These are phyloP conservation scores for Pinna nobilis DNA, from an alignment of 1,140 invertebrate genomes.

Conservation along the genomic window DNA sequence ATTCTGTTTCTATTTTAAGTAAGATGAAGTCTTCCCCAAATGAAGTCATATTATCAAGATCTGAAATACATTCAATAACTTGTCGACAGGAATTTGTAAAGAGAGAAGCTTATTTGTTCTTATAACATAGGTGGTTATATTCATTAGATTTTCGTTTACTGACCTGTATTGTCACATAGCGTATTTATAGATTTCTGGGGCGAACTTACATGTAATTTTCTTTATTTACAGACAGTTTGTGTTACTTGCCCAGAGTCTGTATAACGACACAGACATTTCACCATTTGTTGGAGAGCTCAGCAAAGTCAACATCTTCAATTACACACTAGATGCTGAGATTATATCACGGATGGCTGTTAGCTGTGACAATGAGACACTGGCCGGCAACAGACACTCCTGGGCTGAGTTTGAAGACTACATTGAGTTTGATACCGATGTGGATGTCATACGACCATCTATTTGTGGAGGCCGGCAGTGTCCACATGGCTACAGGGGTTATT, in stretches of 20 bases:
- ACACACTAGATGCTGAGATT: slow-evolving; percentile 18
- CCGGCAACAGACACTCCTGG: slow-evolving; percentile 49
- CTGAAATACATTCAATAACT: neutral
- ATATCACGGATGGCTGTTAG: slow-evolving; percentile 41
- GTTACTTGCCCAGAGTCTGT: too few relatives aligned
- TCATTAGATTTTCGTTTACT: too few relatives aligned
- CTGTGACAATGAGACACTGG: slow-evolving; percentile 27
- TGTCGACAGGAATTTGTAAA: neutral
- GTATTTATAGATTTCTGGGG: too few relatives aligned
- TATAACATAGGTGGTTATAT: too few relatives aligned
- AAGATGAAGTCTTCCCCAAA: neutral
- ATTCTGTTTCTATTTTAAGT: neutral
- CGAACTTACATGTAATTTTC: too few relatives aligned
- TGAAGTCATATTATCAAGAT: neutral
- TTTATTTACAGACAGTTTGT: too few relatives aligned
- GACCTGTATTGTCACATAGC: too few relatives aligned
- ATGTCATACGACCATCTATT: slow-evolving; percentile 49
- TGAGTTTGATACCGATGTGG: slow-evolving; percentile 9
- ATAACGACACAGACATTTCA: too few relatives aligned
- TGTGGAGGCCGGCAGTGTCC: slow-evolving; percentile 51
- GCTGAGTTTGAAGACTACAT: slow-evolving; percentile 41
- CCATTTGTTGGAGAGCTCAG: slow-evolving; percentile 54
- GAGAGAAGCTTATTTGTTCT: neutral
- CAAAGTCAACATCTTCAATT: slow-evolving; percentile 51
- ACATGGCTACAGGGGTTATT: slow-evolving; percentile 34